A percentile compares a stretch with the other conserved stretches of the same genome.
Evolutionary conservation across 1,140 invertebrate genomes (phyloP).

Genomic region (Bombus consobrinus): DNA sequence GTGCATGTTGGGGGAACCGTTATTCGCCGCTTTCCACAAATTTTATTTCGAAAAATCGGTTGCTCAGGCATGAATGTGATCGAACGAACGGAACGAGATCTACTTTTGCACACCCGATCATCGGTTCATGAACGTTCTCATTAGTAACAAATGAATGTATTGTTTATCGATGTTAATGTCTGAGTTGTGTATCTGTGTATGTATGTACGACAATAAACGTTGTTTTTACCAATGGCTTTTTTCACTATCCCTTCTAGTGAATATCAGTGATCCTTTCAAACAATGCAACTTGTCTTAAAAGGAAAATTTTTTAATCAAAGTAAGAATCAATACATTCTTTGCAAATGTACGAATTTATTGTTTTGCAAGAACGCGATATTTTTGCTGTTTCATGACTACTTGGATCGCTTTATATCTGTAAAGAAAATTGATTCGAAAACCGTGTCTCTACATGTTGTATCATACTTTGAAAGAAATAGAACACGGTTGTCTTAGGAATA

Average conservation of each 20-base stretch:
- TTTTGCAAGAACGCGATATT: no score
- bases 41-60: neutral
- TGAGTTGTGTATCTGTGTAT: conserved; percentile 64
- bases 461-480: neutral
- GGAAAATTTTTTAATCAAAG: neutral
- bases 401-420: neutral
- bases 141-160: conserved; percentile 29
- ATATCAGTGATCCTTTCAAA: neutral
- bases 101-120: neutral
- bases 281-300: no score
- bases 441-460: neutral
- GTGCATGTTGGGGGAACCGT: neutral
- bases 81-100: neutral
- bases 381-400: neutral
- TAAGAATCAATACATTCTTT: neutral
- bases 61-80: conserved; percentile 10
- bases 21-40: neutral
- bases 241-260: no score
- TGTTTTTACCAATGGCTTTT: conserved; percentile 60
- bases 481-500: neutral
- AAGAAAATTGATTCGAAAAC: neutral
- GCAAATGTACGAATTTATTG: neutral
- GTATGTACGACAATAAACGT: conserved; percentile 73
- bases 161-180: conserved; percentile 51
- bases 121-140: neutral